Evolutionary conservation across 2,888 invertebrate species (phyloP), one percentile per base, ranked within the genome.

Genomic region (Drosophila paramelanica): DNA sequence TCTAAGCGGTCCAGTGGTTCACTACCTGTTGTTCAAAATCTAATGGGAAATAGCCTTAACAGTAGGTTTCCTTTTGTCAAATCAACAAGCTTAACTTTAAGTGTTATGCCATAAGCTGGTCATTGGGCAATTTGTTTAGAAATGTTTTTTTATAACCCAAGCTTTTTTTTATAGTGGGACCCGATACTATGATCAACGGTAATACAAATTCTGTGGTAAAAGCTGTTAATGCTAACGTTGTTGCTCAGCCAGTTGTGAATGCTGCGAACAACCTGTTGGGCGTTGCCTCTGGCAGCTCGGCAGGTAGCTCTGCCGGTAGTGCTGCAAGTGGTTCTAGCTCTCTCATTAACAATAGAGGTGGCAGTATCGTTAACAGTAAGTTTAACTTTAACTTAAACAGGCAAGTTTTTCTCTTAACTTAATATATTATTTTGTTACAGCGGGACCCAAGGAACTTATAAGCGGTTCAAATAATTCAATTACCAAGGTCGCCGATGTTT

Each of bases 1-100:
- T 55, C 66, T 0, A 82, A 82, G 17, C 86, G 81, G 13, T 36
- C 74, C 27, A 73, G 55, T 10, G 67, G 61, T 0, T 33, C 51
- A 0, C 41, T 75, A 0, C 50, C 75, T 3, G 1, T 50, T 11
- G 47, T 57, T 17, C 67, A 59, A 1, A 41, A 56, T 31, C 20
- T 76, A 1, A 1, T 58, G 2, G 61, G 74, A 17, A 72, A 55
- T 20, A 1, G 10, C 4, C 13, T 57, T 14, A 7, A 5, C 5
- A n/a, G 72, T 72, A 60, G n/a, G 72, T 57, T 14, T 13, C 1
- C 1, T 4, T 33, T 17, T 13, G 2, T 4, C 27, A 13, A 3
- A n/a, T 0, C 3, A 7, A 36, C 10, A 3, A 31, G 4, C 8
- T 51, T 4, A 6, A n/a, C 2, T n/a, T 14, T 11, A 27, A 52